phyloP scores from a whole-genome alignment of 2,797 vertebrate genomes.

The Rhynchonycteris naso region DNA sequence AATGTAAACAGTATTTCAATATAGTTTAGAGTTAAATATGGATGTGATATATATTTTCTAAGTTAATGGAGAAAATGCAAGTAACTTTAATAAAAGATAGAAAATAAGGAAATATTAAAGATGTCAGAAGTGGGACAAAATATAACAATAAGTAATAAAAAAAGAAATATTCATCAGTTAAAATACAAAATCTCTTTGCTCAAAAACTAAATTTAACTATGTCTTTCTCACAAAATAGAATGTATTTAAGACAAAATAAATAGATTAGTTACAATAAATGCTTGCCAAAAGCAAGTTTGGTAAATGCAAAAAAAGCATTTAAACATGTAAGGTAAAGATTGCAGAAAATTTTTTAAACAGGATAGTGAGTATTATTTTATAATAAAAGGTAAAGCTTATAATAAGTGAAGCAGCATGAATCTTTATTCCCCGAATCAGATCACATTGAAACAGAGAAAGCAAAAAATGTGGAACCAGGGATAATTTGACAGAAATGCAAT shows the following conservation, averaged over 20 bases:
- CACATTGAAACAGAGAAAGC: constrained; percentile 40
- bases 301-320: constrained; percentile 47
- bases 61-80: constrained; percentile 31
- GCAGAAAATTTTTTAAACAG: constrained; percentile 45
- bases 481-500: constrained; percentile 66
- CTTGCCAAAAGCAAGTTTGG: constrained; percentile 47
- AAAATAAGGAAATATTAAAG: not conserved
- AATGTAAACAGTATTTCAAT: not conserved
- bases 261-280: constrained; percentile 27
- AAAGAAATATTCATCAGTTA: not conserved
- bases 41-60: not conserved
- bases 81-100: not conserved
- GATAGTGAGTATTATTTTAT: constrained; percentile 41
- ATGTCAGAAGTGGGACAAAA: not conserved
- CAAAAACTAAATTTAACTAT: not conserved
- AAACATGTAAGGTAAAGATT: constrained; percentile 37
- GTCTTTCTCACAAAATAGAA: not conserved
- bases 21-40: not conserved
- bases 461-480: constrained; percentile 40
- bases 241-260: constrained; percentile 50
- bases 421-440: constrained; percentile 57
- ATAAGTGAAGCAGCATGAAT: constrained; percentile 50
- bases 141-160: not conserved
- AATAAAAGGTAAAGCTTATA: constrained; percentile 54
- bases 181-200: not conserved